Conservation (phyloP, 2,113 vertebrate species). For the Gadus macrocephalus region DNA sequence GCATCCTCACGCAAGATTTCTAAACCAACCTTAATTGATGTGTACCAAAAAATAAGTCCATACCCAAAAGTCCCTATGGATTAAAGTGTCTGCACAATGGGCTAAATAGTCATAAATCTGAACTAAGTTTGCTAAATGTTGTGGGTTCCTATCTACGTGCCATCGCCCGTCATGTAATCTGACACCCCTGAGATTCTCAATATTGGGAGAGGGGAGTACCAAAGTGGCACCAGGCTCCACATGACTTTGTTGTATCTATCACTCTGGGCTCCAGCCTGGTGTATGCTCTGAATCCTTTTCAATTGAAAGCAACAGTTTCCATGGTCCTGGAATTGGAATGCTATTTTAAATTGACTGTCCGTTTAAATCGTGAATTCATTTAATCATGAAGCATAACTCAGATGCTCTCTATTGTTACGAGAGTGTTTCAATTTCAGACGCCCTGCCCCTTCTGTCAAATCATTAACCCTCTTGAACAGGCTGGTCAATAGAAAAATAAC, state of each 20-base stretch:
- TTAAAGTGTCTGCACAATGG: not conserved
- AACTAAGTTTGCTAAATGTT: not conserved
- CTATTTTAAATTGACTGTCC: constrained; percentile 17
- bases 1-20: too few relatives aligned
- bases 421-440: constrained; percentile 14
- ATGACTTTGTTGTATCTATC: constrained; percentile 30
- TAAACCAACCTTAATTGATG: too few relatives aligned
- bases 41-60: too few relatives aligned
- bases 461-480: constrained; percentile 17
- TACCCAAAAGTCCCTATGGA: not conserved
- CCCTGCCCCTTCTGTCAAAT: constrained; percentile 19
- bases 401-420: not conserved
- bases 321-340: constrained; percentile 42
- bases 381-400: constrained; percentile 52
- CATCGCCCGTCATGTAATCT: constrained; percentile 10
- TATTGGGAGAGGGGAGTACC: constrained; percentile 29
- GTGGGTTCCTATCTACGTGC: not conserved
- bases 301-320: constrained; percentile 31
- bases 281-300: not conserved
- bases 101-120: not conserved
- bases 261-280: not conserved
- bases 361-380: constrained; percentile 1
- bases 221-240: constrained; percentile 35
- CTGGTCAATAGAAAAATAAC: not conserved
- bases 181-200: constrained; percentile 44